Conservation (phyloP, 2,113 vertebrate genomes). For the Rhodinocichla rosea region DNA sequence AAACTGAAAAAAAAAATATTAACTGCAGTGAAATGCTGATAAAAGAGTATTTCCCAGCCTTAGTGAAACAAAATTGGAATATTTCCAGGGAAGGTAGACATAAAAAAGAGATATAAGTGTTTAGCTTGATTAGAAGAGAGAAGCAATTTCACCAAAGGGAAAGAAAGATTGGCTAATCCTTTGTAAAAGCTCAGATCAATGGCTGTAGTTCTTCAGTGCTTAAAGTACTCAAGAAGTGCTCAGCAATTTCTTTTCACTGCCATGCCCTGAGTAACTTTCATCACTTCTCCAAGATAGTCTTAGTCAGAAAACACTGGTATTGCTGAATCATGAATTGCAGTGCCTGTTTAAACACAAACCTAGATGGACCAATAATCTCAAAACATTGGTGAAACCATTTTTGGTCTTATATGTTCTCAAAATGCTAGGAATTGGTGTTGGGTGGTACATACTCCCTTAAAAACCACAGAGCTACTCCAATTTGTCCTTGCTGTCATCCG, state of each 20-base stretch:
- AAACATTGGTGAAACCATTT: neutral
- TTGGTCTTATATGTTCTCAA: neutral
- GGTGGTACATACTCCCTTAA: neutral
- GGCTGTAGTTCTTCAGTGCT: neutral
- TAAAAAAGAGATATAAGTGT: neutral
- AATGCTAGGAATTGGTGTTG: neutral
- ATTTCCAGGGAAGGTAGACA: neutral
- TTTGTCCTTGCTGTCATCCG: neutral
- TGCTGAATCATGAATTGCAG: neutral
- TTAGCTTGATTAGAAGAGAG: slow-evolving; percentile 16
- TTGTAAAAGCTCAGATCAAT: slow-evolving; percentile 8
- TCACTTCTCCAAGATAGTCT: neutral
- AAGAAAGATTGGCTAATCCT: neutral
- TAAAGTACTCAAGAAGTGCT: neutral
- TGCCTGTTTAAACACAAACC: neutral
- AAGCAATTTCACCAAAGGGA: slow-evolving; percentile 10
- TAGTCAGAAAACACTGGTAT: neutral
- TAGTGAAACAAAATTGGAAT: neutral
- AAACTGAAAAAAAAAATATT: neutral
- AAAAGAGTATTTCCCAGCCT: neutral
- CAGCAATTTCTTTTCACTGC: neutral
- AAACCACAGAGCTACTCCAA: neutral
- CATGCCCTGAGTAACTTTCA: neutral
- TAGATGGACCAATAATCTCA: neutral
- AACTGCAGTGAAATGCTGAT: neutral